phyloP scores from a whole-genome alignment of 2,888 invertebrate genomes.

The Lasioglossum vierecki region DNA sequence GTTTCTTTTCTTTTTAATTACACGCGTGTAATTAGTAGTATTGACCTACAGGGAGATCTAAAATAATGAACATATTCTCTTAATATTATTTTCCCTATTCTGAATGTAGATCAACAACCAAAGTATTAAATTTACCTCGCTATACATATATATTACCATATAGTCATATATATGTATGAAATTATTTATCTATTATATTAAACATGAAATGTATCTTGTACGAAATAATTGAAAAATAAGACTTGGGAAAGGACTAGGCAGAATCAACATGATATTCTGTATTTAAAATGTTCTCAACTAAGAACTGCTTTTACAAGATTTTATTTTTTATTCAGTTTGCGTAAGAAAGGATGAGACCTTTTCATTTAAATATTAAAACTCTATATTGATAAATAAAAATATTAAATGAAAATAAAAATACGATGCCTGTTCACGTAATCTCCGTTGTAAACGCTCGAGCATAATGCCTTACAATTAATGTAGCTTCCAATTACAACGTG shows the following conservation, averaged over 20 bases:
- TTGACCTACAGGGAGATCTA: neutral
- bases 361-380: conserved; percentile 70
- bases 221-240: conserved; percentile 20
- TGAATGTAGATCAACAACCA: neutral
- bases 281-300: conserved; percentile 48
- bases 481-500: conserved; percentile 42
- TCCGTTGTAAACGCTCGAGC: conserved; percentile 49
- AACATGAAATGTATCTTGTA: neutral
- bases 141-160: neutral
- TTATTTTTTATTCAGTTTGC: conserved; percentile 68
- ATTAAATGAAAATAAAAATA: conserved; percentile 69
- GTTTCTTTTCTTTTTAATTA: neutral
- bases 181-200: neutral
- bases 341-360: conserved; percentile 69
- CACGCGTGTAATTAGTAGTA: neutral
- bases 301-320: conserved; percentile 61
- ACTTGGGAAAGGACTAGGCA: conserved; percentile 23
- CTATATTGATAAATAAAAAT: conserved; percentile 71
- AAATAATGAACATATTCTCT: neutral
- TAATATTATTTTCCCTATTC: neutral
- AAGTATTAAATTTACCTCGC: conserved; percentile 23
- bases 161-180: neutral
- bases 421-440: conserved; percentile 46
- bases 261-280: conserved; percentile 26
- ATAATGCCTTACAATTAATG: conserved; percentile 29